A percentile compares a stretch with the other conserved stretches of the same genome.
Evolutionary conservation across 2,113 vertebrate species (phyloP).

Genomic region (Xiphophorus hellerii): DNA sequence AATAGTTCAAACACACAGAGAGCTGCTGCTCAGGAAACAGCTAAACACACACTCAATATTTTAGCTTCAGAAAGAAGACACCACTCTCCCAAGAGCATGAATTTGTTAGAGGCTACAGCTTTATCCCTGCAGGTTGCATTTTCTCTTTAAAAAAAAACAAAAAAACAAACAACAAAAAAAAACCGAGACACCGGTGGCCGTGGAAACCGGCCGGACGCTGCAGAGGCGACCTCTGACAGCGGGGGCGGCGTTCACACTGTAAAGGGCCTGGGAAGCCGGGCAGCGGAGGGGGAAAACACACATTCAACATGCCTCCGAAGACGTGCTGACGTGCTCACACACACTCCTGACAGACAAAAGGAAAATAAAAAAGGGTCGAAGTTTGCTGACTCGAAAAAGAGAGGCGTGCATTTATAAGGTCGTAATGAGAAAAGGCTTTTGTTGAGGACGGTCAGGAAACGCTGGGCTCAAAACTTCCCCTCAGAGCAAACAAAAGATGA

Average conservation of each 20-base stretch:
- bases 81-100: slow-evolving; percentile 2
- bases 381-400: slow-evolving; percentile 1
- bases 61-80: slow-evolving; percentile 22
- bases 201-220: slow-evolving; percentile 26
- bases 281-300: background rate
- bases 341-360: background rate
- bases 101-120: slow-evolving; percentile 26
- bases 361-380: background rate
- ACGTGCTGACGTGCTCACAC: background rate
- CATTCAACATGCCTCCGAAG: background rate
- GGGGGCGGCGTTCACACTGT: slow-evolving; percentile 28
- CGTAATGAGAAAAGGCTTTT: background rate
- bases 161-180: too few species aligned
- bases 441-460: slow-evolving; percentile 6
- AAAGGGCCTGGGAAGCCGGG: slow-evolving; percentile 46
- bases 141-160: background rate
- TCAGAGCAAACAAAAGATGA: slow-evolving; percentile 28
- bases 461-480: slow-evolving; percentile 2
- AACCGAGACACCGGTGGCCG: slow-evolving; percentile 7
- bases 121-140: slow-evolving; percentile 16
- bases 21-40: slow-evolving; percentile 65
- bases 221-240: slow-evolving; percentile 40
- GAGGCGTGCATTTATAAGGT: slow-evolving; percentile 7
- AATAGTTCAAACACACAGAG: slow-evolving; percentile 18
- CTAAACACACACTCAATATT: slow-evolving; percentile 60